Conservation (phyloP, 2,797 vertebrate genomes). For the Danio albolineatus region DNA sequence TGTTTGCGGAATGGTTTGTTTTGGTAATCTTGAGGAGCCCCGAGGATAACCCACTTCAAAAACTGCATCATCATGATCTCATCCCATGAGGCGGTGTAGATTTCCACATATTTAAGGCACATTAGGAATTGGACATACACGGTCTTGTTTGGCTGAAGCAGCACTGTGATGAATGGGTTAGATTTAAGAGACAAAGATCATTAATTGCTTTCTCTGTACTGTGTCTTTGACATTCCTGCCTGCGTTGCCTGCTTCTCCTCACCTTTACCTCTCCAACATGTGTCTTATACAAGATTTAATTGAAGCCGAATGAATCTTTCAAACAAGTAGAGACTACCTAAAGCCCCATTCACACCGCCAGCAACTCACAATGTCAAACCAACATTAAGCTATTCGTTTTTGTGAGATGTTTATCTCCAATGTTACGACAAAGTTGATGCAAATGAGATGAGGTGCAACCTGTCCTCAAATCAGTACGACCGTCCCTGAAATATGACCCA, state of each 20-base stretch:
- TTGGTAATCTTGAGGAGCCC: slow-evolving; percentile 77
- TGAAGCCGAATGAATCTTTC: neutral
- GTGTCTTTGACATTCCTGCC: slow-evolving; percentile 40
- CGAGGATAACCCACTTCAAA: slow-evolving; percentile 68
- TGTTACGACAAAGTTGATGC: neutral
- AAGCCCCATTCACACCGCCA: slow-evolving; percentile 13
- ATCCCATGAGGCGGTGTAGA: slow-evolving; percentile 72
- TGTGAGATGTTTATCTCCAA: neutral
- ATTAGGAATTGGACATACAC: slow-evolving; percentile 52
- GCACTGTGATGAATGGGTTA: slow-evolving; percentile 33
- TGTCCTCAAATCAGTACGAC: neutral
- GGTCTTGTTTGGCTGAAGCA: slow-evolving; percentile 32
- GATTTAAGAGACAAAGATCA: slow-evolving; percentile 12
- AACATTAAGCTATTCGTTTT: neutral
- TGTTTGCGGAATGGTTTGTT: slow-evolving; percentile 83
- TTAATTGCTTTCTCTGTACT: slow-evolving; percentile 22
- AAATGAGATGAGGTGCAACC: neutral
- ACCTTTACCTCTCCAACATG: slow-evolving; percentile 48
- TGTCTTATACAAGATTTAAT: neutral
- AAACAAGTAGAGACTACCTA: neutral
- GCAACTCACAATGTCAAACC: neutral
- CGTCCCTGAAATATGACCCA: no score
- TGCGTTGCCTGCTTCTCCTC: slow-evolving; percentile 38
- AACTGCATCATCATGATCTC: slow-evolving; percentile 66
- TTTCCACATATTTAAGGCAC: slow-evolving; percentile 66